Evolutionary conservation across 2,888 invertebrate species (phyloP), one percentile per base, ranked within the genome.

Genomic region (Tenthredo scrophulariae): DNA sequence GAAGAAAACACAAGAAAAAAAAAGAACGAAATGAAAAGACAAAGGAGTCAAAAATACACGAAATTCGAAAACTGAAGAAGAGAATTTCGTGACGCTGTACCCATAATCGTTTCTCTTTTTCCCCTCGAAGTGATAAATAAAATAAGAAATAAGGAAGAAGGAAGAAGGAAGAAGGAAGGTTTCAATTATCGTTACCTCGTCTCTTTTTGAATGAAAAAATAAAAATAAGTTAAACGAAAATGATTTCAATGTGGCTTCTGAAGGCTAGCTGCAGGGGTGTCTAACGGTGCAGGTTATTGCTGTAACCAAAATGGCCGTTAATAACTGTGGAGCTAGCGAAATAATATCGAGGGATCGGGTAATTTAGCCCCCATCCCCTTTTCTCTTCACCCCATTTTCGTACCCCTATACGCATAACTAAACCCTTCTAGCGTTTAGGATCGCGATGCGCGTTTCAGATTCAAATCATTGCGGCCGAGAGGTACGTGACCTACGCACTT

Each of bases 361-460:
- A 70, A 67, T 83, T 67, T 33, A 33, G 26, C 62, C 80, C 67
- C 29, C 37, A 22, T 26, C 50, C 67, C 26, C 62, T 26, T 58
- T 80, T 62, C 62, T 80, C 80, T 37, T 80, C 80, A 80, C 58
- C 80, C 62, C 37, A 58, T 58, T 62, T 62, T n/a, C 26, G 13
- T 29, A 33, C 67, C 9, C 46, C 46, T 22, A n/a, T n/a, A 83
- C 67, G 67, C 83, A 83, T 83, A 83, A 50, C 83, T 83, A n/a
- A 83, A 65, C 83, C 83, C 83, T 83, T 46, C 83, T 18, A 70
- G 83, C 83, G 43, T 83, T 83, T 50, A 50, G 83, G 83, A 65
- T 40, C 46, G 29, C 83, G 67, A 67, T 40, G 67, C 83, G 83
- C 65, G 67, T 70, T 83, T 50, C 83, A 65, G 83, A 83, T 83